Conservation (phyloP, 2,888 invertebrate species). For the Encarsia formosa region DNA sequence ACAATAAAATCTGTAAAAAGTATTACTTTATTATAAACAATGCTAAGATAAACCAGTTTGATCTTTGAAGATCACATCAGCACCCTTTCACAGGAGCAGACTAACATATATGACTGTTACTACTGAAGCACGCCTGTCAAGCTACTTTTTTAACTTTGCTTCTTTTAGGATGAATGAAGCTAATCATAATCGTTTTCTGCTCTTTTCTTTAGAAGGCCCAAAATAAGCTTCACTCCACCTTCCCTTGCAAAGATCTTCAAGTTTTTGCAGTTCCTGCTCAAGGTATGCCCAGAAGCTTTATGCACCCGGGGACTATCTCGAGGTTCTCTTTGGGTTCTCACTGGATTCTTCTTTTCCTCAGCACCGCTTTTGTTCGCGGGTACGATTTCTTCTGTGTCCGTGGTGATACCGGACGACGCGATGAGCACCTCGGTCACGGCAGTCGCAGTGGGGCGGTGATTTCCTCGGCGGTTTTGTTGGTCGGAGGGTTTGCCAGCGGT, state of each 20-base stretch:
- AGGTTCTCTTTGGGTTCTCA: conserved; percentile 44
- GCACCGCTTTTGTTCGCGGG: background rate
- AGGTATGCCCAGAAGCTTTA: conserved; percentile 64
- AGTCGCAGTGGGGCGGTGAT: conserved; percentile 20
- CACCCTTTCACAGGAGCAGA: too few relatives aligned
- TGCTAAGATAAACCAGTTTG: too few relatives aligned
- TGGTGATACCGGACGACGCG: conserved; percentile 42
- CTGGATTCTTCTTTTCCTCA: conserved; percentile 39
- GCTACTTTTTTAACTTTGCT: too few relatives aligned
- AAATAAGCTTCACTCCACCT: conserved; percentile 69
- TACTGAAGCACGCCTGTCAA: too few relatives aligned
- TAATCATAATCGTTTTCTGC: too few relatives aligned
- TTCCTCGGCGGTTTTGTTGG: conserved; percentile 5
- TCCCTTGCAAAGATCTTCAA: conserved; percentile 69
- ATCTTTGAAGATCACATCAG: too few relatives aligned
- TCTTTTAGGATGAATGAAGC: too few relatives aligned
- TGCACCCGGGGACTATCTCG: conserved; percentile 56
- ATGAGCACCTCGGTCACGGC: conserved; percentile 35
- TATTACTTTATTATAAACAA: too few relatives aligned
- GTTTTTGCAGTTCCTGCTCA: conserved; percentile 71
- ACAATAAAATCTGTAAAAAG: too few relatives aligned
- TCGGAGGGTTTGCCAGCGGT: conserved; percentile 56
- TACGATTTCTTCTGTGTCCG: conserved; percentile 45
- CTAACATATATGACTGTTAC: too few relatives aligned
- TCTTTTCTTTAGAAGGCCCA: too few relatives aligned